These are phyloP conservation scores for Pseudopleuronectes americanus DNA, from an alignment of 2,797 vertebrate genomes.

Conservation along the genomic window DNA sequence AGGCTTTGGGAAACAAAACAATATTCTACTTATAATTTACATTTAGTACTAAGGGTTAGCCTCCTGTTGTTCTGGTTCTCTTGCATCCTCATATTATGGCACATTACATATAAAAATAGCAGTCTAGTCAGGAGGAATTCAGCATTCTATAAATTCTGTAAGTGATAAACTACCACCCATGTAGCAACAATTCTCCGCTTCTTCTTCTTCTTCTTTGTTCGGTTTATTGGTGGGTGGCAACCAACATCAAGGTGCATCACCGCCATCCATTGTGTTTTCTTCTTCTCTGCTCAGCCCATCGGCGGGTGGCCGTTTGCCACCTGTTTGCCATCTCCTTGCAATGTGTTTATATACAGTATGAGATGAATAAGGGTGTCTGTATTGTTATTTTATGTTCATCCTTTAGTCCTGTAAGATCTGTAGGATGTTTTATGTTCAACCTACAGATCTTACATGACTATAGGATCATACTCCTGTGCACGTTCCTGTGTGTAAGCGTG, in stretches of 20 bases:
- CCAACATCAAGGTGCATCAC: too few species aligned
- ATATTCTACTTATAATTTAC: not conserved
- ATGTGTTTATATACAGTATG: constrained; percentile 4
- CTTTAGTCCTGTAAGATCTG: too few species aligned
- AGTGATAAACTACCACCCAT: constrained; percentile 7
- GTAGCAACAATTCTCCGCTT: not conserved
- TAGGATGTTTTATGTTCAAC: constrained; percentile 13
- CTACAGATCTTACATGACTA: constrained; percentile 40
- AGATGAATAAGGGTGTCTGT: constrained; percentile 22
- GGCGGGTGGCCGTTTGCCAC: too few species aligned
- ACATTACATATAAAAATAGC: not conserved
- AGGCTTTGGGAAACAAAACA: not conserved
- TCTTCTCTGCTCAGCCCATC: too few species aligned
- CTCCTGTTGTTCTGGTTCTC: too few species aligned
- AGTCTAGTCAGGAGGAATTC: too few species aligned
- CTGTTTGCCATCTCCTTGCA: not conserved
- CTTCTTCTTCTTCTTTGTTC: too few species aligned
- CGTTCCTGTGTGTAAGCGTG: constrained; percentile 53
- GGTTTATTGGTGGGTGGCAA: too few species aligned
- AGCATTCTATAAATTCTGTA: too few species aligned
- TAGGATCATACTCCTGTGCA: constrained; percentile 49
- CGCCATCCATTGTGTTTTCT: too few species aligned
- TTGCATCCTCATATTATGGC: not conserved
- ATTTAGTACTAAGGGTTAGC: not conserved
- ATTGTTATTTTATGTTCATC: constrained; percentile 19